Conservation (phyloP, 2,888 invertebrate species). For the Protodeltote pygarga region DNA sequence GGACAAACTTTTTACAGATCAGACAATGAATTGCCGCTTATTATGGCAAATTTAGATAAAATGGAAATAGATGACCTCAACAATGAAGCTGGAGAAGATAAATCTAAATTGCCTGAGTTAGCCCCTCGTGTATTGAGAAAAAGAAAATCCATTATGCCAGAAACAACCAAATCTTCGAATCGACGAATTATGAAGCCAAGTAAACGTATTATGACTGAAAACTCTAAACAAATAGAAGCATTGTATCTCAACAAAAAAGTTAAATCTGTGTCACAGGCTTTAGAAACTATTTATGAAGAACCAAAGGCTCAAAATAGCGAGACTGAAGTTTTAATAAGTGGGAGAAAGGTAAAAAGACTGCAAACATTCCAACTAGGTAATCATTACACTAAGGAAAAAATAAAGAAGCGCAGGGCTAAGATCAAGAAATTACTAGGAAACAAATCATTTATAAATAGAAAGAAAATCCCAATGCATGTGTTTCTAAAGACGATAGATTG, state of each 20-base stretch:
- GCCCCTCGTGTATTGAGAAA: conserved; percentile 72
- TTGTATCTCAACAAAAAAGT: conserved; percentile 87
- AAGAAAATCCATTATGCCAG: conserved; percentile 72
- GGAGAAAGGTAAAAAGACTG: conserved; percentile 86
- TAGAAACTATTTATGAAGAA: conserved; percentile 89
- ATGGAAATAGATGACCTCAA: conserved; percentile 71
- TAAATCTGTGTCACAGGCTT: conserved; percentile 81
- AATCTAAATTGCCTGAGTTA: conserved; percentile 54
- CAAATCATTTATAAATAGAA: conserved; percentile 81
- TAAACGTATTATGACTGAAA: conserved; percentile 73
- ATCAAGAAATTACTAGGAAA: conserved; percentile 86
- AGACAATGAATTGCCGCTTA: conserved; percentile 75
- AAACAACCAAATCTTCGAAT: conserved; percentile 72
- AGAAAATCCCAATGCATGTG: conserved; percentile 85
- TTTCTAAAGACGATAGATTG: conserved; percentile 86
- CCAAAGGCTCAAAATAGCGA: conserved; percentile 79
- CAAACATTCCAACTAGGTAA: conserved; percentile 84
- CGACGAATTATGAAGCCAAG: conserved; percentile 83
- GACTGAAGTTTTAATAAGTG: conserved; percentile 78
- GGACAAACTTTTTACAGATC: conserved; percentile 58
- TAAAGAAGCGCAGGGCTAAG: conserved; percentile 87
- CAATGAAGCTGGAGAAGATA: conserved; percentile 45
- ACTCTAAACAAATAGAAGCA: conserved; percentile 81
- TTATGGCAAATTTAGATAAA: conserved; percentile 82
- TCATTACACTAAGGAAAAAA: conserved; percentile 84